Evolutionary conservation across 2,113 vertebrate genomes (phyloP), one percentile per base, ranked within the genome.

Genomic region (Okapia johnstoni): DNA sequence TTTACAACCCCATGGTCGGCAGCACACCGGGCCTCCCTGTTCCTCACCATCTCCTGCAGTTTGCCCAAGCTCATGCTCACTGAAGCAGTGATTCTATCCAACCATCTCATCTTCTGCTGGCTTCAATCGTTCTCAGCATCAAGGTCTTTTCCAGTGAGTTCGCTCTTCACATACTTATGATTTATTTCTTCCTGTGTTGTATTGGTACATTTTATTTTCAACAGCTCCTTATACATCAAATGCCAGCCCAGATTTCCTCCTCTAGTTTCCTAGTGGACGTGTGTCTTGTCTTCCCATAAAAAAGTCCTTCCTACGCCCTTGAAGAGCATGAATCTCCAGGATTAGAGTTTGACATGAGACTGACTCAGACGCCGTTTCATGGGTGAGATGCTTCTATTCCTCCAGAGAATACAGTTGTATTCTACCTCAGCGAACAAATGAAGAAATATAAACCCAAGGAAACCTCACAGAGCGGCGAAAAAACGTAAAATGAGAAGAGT

Each of bases 341-440:
- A 25, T 79, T 25, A 88, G 70, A 55, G 4, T 92, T 90, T 96
- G 96, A 63, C 66, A 70, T 26, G 25, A 92, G 79, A 95, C 57
- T 84, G 93, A 92, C 52, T 92, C 52, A 77, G 63, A 94, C 6
- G 8, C 58, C 87, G 57, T 95, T 96, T 96, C 84, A 88, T n/a
- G 84, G 58, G 55, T 92, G 80, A 97, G 55, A 77, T 88, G 16
- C 11, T 96, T 92, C 94, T 33, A 2, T 76, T 87, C 15, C 33
- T 77, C 4, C 16, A 90, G n/a, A 76, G 58, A 87, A 60, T 6
- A 85, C 19, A 94, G 54, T 88, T 94, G 28, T 91, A 16, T 58
- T 86, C 52, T 54, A 63, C 52, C 54, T 63, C 79, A 96, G 63
- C 15, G n/a, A 95, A 63, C 43, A 96, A 92, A 93, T 52, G 40